phyloP scores from a whole-genome alignment of 2,797 vertebrate genomes.

The Labeo calbasu region DNA sequence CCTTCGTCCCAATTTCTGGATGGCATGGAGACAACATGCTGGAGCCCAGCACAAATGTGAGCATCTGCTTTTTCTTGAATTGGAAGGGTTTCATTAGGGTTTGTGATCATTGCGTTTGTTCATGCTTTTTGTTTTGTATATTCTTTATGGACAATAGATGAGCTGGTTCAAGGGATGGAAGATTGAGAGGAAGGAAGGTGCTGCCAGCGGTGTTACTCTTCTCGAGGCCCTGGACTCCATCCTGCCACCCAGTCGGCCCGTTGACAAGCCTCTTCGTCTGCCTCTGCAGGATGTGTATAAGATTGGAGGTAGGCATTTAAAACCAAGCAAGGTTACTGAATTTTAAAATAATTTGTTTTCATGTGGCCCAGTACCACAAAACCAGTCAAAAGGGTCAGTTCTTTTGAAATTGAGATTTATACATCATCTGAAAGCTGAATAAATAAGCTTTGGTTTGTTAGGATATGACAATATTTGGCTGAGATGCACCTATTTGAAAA shows the following conservation, averaged over 20 bases:
- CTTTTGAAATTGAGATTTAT: too few relatives aligned
- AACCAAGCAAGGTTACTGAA: background rate
- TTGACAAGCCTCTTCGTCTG: constrained; percentile 68
- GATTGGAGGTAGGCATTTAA: constrained; percentile 63
- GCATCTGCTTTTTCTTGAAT: background rate
- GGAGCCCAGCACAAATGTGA: constrained; percentile 77
- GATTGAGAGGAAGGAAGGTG: constrained; percentile 70
- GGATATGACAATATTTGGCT: too few relatives aligned
- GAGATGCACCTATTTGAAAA: too few relatives aligned
- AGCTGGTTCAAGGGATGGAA: constrained; percentile 74
- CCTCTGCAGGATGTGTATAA: constrained; percentile 72
- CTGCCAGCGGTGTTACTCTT: constrained; percentile 60
- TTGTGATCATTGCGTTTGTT: background rate
- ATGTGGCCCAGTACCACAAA: too few relatives aligned
- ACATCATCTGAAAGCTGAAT: too few relatives aligned
- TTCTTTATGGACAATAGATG: constrained; percentile 62
- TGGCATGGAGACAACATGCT: constrained; percentile 88
- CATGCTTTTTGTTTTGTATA: background rate
- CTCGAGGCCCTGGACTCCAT: constrained; percentile 72
- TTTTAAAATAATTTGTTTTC: background rate
- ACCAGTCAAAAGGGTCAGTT: too few relatives aligned
- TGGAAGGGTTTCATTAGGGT: background rate
- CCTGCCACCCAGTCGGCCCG: constrained; percentile 63
- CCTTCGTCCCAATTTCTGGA: constrained; percentile 82
- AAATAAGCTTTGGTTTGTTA: too few relatives aligned